These are phyloP conservation scores for Muricea muricata DNA, from an alignment of 92 coral and sea anemone genomes.

Conservation along the genomic window DNA sequence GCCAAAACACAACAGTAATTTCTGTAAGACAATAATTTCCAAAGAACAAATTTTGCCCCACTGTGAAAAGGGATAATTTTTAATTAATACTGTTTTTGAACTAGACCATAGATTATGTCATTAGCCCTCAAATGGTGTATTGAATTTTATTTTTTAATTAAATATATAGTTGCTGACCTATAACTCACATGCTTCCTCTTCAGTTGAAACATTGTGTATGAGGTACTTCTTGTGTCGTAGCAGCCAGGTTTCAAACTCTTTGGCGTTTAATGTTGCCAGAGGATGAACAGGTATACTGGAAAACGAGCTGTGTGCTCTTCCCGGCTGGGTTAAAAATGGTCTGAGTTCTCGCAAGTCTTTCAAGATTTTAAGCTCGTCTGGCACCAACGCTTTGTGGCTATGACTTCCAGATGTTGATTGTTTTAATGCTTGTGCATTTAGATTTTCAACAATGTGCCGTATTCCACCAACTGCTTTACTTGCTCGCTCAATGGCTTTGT, in stretches of 20 bases:
- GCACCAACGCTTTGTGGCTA: conserved; percentile 55
- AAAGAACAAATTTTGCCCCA: too few species aligned
- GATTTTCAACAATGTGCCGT: neutral
- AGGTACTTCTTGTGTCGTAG: conserved; percentile 57
- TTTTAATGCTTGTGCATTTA: conserved; percentile 47
- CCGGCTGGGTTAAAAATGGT: conserved; percentile 46
- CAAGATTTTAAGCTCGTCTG: conserved; percentile 55
- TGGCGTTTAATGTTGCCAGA: conserved; percentile 45
- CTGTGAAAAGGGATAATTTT: too few species aligned
- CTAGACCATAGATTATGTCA: too few species aligned
- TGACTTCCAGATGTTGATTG: conserved; percentile 47
- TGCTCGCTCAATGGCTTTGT: conserved; percentile 61
- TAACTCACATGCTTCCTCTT: too few species aligned
- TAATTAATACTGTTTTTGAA: too few species aligned
- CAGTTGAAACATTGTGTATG: conserved; percentile 58
- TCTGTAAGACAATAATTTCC: too few species aligned
- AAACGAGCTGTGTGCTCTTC: conserved; percentile 59
- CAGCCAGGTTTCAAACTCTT: conserved; percentile 64
- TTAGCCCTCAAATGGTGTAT: too few species aligned
- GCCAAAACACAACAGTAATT: too few species aligned
- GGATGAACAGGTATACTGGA: conserved; percentile 63
- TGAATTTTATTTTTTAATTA: neutral
- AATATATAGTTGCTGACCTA: too few species aligned
- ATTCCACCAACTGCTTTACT: conserved; percentile 66
- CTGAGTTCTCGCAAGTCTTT: conserved; percentile 59